Evolutionary conservation across 2,888 invertebrate genomes (phyloP).

Genomic region (Nysson spinosus): DNA sequence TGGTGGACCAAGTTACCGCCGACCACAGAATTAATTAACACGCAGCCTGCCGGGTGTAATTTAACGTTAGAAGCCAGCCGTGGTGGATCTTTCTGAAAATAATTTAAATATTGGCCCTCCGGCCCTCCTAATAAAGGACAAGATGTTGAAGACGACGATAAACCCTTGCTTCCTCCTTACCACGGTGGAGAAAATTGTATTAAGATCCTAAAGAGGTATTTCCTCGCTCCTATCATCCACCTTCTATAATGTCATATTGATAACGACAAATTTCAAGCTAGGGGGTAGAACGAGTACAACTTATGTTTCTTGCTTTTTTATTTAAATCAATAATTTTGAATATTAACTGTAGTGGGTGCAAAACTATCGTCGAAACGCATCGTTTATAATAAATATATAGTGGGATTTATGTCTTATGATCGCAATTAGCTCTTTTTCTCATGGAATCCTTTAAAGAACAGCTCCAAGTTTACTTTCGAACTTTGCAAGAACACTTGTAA

Average conservation of each 20-base stretch:
- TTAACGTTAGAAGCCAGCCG: slow-evolving; percentile 22
- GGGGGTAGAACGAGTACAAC: no score
- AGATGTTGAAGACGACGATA: slow-evolving; percentile 32
- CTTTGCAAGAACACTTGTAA: no score
- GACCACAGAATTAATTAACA: slow-evolving; percentile 54
- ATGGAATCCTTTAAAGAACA: no score
- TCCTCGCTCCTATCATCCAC: slow-evolving; percentile 13
- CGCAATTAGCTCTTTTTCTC: no score
- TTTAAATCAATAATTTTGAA: no score
- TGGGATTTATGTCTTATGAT: no score
- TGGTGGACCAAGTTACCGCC: slow-evolving; percentile 29
- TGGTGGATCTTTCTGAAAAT: slow-evolving; percentile 41
- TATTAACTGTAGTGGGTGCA: no score
- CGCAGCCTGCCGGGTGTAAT: slow-evolving; percentile 34
- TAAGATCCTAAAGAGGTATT: slow-evolving; percentile 29
- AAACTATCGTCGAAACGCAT: no score
- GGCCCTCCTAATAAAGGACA: slow-evolving; percentile 35
- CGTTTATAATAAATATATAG: no score
- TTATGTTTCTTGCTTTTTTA: background rate
- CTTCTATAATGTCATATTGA: background rate
- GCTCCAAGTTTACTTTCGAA: no score
- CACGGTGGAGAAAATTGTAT: slow-evolving; percentile 29
- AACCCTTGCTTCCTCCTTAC: slow-evolving; percentile 19
- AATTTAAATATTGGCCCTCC: slow-evolving; percentile 30
- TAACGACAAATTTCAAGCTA: no score